These are phyloP conservation scores for Orchestia grillus DNA, from an alignment of 1,140 invertebrate genomes.

Conservation along the genomic window DNA sequence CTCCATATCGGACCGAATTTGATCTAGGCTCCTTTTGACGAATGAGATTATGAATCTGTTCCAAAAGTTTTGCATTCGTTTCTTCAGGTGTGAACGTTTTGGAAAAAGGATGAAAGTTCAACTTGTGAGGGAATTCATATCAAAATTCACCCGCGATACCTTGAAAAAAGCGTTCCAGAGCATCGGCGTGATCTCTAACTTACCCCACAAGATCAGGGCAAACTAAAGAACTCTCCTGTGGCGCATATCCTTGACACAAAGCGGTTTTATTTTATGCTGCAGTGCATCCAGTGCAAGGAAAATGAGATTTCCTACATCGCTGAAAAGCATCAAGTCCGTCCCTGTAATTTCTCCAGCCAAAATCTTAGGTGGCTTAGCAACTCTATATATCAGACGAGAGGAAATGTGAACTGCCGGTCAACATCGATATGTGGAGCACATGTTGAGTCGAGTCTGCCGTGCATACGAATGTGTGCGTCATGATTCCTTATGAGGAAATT, in stretches of 20 bases:
- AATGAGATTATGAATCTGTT: background rate
- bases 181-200: background rate
- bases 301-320: background rate
- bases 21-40: background rate
- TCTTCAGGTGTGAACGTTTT: background rate
- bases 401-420: background rate
- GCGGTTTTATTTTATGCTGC: background rate
- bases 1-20: background rate
- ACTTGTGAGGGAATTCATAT: background rate
- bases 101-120: background rate
- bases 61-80: background rate
- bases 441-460: background rate
- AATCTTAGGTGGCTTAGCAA: background rate
- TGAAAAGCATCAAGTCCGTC: background rate
- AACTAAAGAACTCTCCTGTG: background rate
- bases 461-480: background rate
- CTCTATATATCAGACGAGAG: background rate
- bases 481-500: no score
- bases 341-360: background rate
- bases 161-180: background rate
- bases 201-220: background rate
- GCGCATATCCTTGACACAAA: no score
- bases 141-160: background rate
- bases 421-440: background rate
- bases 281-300: background rate